Evolutionary conservation across 2,888 invertebrate genomes (phyloP), one percentile per base, ranked within the genome.

Genomic region (Coremacera marginata): DNA sequence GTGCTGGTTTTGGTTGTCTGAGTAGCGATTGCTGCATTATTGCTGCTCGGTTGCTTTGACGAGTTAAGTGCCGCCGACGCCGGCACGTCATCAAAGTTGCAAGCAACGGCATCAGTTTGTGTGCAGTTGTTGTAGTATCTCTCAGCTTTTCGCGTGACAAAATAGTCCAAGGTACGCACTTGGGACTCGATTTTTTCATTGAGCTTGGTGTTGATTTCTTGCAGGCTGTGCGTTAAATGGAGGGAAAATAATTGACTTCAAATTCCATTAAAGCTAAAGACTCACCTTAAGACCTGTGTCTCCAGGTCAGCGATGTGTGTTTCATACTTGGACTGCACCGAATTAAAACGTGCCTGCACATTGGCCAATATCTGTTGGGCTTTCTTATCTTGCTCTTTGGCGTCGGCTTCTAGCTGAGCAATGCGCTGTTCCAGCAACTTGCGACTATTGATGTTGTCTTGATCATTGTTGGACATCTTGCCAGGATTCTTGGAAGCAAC

Each of bases 281-380:
- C 78, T 81, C 77, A 90, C 89, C 89, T 90, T 75, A 90, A 82
- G 16, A 92, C 92, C 86, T 94, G 94, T 31, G 93, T 90, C 88
- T 94, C 94, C n/a, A 94, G 90, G 82, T 94, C 94, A 80, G 93
- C 93, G 76, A 94, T 94, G 84, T 95, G 94, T 52, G 90, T 92
- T 82, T 94, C 93, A 84, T 95, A 95, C 85, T 94, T 95, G 76
- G 92, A 91, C 88, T 94, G 94, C 91, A 95, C 94, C 63, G 94
- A 93, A 52, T 92, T 92, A 85, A 95, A 95, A 83, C 94, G 94
- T 76, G 93, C 93, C 88, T 95, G 95, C 19, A 95, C 92, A 70
- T 94, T 94, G 27, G 93, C 85, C 80, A 95, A 88, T 72, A 94
- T 93, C 84, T 93, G 92, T 80, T 94, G 93, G 19, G 94, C 94